Conservation (phyloP, 2,113 vertebrate species). For the Chinchilla lanigera region DNA sequence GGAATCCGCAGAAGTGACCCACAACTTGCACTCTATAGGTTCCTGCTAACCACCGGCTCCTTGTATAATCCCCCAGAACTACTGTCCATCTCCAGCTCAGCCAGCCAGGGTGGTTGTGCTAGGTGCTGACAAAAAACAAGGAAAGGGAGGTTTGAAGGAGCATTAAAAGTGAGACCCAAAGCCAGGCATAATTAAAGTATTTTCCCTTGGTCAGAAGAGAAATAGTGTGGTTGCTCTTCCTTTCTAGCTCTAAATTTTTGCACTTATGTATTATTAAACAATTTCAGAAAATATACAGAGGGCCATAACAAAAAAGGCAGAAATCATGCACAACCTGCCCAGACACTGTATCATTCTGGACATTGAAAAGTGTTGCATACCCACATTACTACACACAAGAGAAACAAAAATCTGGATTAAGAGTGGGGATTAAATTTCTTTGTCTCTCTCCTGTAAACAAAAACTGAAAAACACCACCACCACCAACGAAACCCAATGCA, state of each 20-base stretch:
- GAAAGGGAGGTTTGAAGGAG: background rate
- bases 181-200: background rate
- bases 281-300: constrained; percentile 6
- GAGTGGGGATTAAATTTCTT: background rate
- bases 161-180: background rate
- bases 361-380: background rate
- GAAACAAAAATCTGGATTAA: background rate
- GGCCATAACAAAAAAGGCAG: background rate
- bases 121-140: background rate
- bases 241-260: constrained; percentile 10
- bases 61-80: background rate
- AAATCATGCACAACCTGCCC: background rate
- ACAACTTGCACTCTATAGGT: background rate
- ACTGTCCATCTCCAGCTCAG: constrained; percentile 52
- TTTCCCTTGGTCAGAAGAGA: background rate
- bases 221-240: background rate
- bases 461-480: background rate
- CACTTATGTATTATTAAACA: background rate
- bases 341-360: background rate
- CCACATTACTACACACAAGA: background rate
- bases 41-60: background rate
- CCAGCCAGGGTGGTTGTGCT: background rate
- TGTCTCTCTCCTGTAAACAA: background rate
- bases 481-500: background rate
- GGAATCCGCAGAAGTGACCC: constrained; percentile 41